phyloP scores from a whole-genome alignment of 2,113 vertebrate species.

The Artemisiospiza belli region DNA sequence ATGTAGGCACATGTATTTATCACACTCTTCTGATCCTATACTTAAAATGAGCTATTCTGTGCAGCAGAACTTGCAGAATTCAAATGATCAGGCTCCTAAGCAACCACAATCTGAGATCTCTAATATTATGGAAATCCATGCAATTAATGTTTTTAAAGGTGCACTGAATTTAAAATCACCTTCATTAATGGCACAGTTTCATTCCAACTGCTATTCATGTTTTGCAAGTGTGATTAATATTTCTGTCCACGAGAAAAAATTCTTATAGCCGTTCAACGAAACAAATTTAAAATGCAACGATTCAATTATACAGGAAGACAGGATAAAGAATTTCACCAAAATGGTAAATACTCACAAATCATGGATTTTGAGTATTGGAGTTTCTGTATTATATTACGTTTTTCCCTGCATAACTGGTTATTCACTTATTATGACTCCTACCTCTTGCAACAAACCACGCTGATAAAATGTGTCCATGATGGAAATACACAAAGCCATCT shows the following conservation, averaged over 20 bases:
- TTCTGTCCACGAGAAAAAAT: not conserved
- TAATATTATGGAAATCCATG: not conserved
- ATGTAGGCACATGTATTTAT: not conserved
- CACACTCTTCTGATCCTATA: not conserved
- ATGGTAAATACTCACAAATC: not conserved
- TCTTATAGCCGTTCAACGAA: not conserved
- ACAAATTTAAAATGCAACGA: constrained; percentile 31
- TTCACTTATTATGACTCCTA: not conserved
- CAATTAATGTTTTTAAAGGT: not conserved
- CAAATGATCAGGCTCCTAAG: not conserved
- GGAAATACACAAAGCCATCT: not conserved
- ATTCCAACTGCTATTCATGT: not conserved
- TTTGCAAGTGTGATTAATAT: constrained; percentile 33
- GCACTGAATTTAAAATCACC: not conserved
- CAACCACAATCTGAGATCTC: not conserved
- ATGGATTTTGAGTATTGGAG: not conserved
- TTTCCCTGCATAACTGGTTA: not conserved
- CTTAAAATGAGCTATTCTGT: not conserved
- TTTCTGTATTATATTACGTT: not conserved
- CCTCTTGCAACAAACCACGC: not conserved
- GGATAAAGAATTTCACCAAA: not conserved
- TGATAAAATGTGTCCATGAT: not conserved
- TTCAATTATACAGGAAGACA: not conserved
- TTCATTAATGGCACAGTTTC: not conserved
- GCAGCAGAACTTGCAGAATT: not conserved